phyloP scores from a whole-genome alignment of 2,113 vertebrate species.

The Mirounga angustirostris region DNA sequence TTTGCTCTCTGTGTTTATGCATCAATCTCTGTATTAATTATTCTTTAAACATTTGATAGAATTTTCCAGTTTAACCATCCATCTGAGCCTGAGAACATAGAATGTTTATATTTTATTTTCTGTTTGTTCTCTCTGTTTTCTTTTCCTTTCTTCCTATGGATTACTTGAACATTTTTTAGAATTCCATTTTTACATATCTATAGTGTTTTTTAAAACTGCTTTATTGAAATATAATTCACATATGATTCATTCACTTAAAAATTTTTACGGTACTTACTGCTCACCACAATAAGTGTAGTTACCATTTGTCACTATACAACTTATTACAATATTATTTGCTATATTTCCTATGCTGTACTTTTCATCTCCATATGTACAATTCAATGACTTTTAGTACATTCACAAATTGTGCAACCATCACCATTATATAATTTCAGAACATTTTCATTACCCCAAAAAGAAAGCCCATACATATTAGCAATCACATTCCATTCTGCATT shows the following conservation, averaged over 20 bases:
- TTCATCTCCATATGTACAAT: neutral
- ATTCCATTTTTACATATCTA: neutral
- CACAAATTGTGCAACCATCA: neutral
- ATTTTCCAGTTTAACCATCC: neutral
- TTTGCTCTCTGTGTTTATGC: neutral
- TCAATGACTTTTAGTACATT: neutral
- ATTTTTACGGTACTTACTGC: neutral
- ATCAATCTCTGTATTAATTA: neutral
- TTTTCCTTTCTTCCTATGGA: neutral
- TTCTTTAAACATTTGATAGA: neutral
- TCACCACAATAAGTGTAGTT: neutral
- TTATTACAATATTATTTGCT: neutral
- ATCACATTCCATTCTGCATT: neutral
- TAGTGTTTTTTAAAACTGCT: neutral
- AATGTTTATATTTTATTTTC: neutral
- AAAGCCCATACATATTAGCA: neutral
- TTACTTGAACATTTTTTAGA: neutral
- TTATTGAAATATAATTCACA: neutral
- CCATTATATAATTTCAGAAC: neutral
- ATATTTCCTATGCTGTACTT: neutral
- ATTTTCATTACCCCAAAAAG: neutral
- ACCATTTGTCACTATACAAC: neutral
- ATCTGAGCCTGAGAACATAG: no score
- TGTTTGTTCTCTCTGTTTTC: neutral
- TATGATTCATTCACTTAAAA: neutral